These are phyloP conservation scores for Abscondita cerata DNA, from an alignment of 2,888 invertebrate genomes.

Conservation along the genomic window DNA sequence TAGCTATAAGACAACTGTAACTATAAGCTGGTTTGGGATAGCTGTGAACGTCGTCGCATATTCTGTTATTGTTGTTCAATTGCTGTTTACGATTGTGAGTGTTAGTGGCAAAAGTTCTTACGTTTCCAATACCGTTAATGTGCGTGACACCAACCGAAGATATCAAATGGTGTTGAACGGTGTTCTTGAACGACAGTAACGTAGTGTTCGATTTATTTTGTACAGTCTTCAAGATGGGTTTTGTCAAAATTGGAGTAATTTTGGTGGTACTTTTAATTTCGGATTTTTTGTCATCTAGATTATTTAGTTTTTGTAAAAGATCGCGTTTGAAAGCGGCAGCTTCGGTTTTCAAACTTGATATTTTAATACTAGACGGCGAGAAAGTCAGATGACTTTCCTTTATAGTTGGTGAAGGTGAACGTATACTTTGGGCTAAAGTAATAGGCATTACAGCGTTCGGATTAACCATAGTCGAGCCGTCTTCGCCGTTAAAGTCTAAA, in stretches of 20 bases:
- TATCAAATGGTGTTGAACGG: conserved; percentile 45
- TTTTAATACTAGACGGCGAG: conserved; percentile 73
- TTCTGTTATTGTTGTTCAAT: conserved; percentile 37
- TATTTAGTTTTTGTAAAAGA: conserved; percentile 65
- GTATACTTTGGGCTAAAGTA: conserved; percentile 59
- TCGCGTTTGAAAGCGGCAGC: conserved; percentile 70
- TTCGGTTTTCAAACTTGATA: conserved; percentile 63
- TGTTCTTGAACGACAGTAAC: conserved; percentile 50
- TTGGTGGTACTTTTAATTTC: conserved; percentile 53
- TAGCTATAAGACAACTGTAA: conserved; percentile 96
- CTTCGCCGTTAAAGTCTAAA: conserved; percentile 72
- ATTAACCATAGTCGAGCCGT: conserved; percentile 82
- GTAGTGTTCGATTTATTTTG: conserved; percentile 40
- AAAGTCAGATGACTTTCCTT: conserved; percentile 76
- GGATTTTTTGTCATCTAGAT: conserved; percentile 46
- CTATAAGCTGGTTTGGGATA: conserved; percentile 98
- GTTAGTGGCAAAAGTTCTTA: conserved; percentile 35
- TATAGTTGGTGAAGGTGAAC: conserved; percentile 69
- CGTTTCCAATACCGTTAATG: conserved; percentile 42
- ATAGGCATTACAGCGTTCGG: conserved; percentile 90
- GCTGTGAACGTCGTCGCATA: conserved; percentile 63
- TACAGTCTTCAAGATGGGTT: conserved; percentile 52
- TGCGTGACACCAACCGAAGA: conserved; percentile 51
- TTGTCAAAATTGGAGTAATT: conserved; percentile 54
- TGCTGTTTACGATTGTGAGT: conserved; percentile 37